Percentiles rank a stretch among this genome's conserved stretches.
phyloP scores from a whole-genome alignment of 1,140 invertebrate species.

The Mamestra configurata region DNA sequence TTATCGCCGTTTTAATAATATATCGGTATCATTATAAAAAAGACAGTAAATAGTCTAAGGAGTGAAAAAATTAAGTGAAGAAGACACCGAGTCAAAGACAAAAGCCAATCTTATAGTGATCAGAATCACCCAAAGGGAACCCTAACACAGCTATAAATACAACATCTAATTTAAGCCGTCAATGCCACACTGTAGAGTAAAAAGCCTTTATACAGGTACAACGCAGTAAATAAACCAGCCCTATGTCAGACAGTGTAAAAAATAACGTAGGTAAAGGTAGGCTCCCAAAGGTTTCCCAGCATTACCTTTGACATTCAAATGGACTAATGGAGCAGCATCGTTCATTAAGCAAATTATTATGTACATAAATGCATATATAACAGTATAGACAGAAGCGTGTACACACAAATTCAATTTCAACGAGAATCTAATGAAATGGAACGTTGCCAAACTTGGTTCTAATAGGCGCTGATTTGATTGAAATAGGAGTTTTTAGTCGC shows the following conservation, averaged over 20 bases:
- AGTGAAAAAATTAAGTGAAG: background rate
- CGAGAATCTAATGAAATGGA: slow-evolving; percentile 60
- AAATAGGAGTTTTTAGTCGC: background rate
- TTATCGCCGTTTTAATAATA: no score
- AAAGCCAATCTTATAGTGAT: background rate
- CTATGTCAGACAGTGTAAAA: slow-evolving; percentile 20
- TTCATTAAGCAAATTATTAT: background rate
- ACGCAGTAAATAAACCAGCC: background rate
- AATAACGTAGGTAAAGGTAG: background rate
- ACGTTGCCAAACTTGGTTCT: slow-evolving; percentile 55
- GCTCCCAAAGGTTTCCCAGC: background rate
- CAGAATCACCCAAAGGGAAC: background rate
- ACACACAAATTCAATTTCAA: slow-evolving; percentile 53
- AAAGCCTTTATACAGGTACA: background rate
- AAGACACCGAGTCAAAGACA: background rate
- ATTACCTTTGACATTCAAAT: slow-evolving; percentile 30
- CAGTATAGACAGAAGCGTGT: background rate
- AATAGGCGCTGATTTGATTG: slow-evolving; percentile 14
- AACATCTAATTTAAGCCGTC: background rate
- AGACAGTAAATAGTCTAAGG: background rate
- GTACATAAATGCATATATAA: background rate
- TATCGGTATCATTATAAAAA: no score
- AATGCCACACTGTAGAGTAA: background rate
- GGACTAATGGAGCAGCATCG: slow-evolving; percentile 3
- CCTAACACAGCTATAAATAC: background rate